These are phyloP conservation scores for Odiellus spinosus DNA, from an alignment of 2,888 invertebrate species.

Conservation along the genomic window DNA sequence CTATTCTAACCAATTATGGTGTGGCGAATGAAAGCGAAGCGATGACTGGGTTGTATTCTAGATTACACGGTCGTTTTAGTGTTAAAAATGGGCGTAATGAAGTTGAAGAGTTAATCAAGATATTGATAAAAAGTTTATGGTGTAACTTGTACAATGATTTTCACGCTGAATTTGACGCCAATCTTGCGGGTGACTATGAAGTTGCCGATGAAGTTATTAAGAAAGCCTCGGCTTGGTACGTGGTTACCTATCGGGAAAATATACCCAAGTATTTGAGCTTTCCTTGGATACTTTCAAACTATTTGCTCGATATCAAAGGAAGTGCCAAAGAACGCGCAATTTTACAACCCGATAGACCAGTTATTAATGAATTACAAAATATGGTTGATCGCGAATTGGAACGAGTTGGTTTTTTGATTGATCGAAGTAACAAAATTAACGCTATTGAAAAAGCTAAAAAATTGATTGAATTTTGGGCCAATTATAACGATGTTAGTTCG, in stretches of 20 bases:
- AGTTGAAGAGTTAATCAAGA: slow-evolving; percentile 9
- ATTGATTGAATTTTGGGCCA: no score
- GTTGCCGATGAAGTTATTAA: neutral
- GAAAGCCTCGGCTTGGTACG: slow-evolving; percentile 16
- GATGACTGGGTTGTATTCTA: slow-evolving; percentile 11
- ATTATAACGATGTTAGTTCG: no score
- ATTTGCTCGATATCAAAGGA: slow-evolving; percentile 9
- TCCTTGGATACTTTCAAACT: slow-evolving; percentile 12
- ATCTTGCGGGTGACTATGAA: neutral
- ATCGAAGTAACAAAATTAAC: no score
- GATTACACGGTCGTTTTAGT: slow-evolving; percentile 10
- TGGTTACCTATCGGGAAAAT: slow-evolving; percentile 8
- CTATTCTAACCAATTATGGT: slow-evolving; percentile 15
- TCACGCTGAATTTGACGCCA: slow-evolving; percentile 7
- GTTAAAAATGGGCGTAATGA: slow-evolving; percentile 10
- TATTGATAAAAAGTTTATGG: slow-evolving; percentile 7
- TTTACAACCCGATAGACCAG: no score
- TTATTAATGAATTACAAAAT: no score
- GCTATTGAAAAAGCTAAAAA: no score
- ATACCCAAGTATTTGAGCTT: slow-evolving; percentile 10
- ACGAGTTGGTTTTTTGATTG: no score
- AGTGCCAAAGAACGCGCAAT: neutral
- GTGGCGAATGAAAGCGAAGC: slow-evolving; percentile 14
- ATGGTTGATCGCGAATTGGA: no score
- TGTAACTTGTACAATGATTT: slow-evolving; percentile 10